These are phyloP conservation scores for Varanus salvator DNA, from an alignment of 2,113 vertebrate genomes.

Conservation along the genomic window DNA sequence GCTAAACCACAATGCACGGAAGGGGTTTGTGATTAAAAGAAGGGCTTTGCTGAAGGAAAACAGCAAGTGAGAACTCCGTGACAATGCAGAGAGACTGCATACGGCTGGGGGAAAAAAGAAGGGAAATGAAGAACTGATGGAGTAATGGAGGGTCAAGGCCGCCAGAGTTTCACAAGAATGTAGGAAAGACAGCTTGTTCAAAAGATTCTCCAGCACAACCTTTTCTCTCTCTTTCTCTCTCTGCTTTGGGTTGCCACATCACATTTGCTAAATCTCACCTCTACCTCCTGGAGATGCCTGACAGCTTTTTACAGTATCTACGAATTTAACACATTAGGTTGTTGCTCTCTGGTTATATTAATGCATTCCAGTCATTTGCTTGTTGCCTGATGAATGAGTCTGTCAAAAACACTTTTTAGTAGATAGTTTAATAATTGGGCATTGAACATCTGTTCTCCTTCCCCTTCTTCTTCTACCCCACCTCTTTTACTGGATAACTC, in stretches of 20 bases:
- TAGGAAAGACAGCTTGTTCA: conserved; percentile 43
- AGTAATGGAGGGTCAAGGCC: conserved; percentile 48
- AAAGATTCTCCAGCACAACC: conserved; percentile 32
- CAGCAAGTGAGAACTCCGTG: conserved; percentile 50
- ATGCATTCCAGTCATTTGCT: conserved; percentile 57
- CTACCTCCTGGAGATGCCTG: conserved; percentile 2
- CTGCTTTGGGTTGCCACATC: conserved; percentile 42
- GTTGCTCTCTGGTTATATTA: conserved; percentile 64
- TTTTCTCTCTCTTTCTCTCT: conserved; percentile 13
- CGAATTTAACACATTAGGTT: neutral
- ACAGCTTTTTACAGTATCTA: conserved; percentile 49
- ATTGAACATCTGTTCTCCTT: conserved; percentile 45
- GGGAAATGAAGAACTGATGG: conserved; percentile 44
- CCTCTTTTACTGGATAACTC: conserved; percentile 8
- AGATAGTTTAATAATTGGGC: conserved; percentile 52
- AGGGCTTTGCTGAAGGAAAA: neutral
- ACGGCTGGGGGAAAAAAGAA: conserved; percentile 18
- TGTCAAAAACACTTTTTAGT: conserved; percentile 56
- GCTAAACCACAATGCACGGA: neutral
- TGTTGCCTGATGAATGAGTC: conserved; percentile 56
- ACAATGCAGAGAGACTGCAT: conserved; percentile 36
- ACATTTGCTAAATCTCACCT: conserved; percentile 47
- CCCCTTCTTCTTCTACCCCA: neutral
- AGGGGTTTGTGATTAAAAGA: neutral
- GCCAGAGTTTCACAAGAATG: conserved; percentile 47